Evolutionary conservation across 2,888 invertebrate genomes (phyloP), one percentile per base, ranked within the genome.

Genomic region (Branchellion lobata): DNA sequence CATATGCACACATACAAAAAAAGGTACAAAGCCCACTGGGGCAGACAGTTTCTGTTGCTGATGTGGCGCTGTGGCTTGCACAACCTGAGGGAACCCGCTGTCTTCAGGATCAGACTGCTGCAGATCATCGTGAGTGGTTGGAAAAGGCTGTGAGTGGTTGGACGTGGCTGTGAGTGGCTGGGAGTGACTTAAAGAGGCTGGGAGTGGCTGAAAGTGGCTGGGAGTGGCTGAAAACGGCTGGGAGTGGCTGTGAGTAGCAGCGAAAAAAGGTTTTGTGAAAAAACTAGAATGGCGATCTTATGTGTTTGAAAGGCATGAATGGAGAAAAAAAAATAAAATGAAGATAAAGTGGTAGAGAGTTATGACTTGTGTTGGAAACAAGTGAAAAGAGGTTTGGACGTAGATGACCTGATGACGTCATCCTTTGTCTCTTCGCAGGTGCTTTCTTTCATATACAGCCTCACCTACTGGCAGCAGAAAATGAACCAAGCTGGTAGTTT

Each of bases 61-160:
- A 88, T 96, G 11, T 94, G 95, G 94, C 90, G 97, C 74, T 94
- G 95, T 18, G 94, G 94, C 92, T 89, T 95, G 47, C 93, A 93
- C 61, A 92, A 93, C 57, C 90, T 94, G 77, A 93, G 96, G 86
- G 96, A 97, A 85, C 96, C 96, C 0, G 90, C 94, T 86, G 90
- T 97, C 33, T 92, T 96, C 81, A 92, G 92, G 91, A 94, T 96
- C 82, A 91, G 95, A 83, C 88, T 95, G 82, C 87, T 94, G 47
- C 96, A 97, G 88, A 94, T 95, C 29, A 90, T 94, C 84, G 96
- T 96, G 87, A 90, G 92, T 80, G n/a, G 86, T 1, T 53, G 24
- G 2, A n/a, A 3, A 14, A 8, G 47, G 8, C 11, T 18, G 47
- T 47, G 47, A 14, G 47, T 47, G 47, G 8, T 8, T 47, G 47